Conservation (phyloP, 2,888 invertebrate genomes). For the Troilus luridus region DNA sequence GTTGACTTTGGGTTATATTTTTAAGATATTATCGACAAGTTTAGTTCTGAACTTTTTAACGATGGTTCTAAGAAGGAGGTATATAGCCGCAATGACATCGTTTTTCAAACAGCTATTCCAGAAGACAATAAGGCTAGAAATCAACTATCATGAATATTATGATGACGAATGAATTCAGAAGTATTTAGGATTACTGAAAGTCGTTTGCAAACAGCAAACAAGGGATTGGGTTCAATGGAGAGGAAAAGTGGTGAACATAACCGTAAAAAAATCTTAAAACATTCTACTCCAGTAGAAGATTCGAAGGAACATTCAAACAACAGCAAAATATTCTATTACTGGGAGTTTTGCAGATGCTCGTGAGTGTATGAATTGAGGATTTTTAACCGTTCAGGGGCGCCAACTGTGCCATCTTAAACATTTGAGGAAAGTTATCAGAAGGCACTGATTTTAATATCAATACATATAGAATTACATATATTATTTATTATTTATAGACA, state of each 20-base stretch:
- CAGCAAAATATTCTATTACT: background rate
- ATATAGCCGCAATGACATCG: background rate
- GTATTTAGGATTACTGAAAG: background rate
- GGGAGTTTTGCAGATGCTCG: background rate
- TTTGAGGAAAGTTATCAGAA: background rate
- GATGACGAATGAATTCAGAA: background rate
- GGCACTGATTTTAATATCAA: background rate
- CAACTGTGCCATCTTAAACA: background rate
- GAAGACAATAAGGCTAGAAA: background rate
- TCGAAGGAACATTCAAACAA: background rate
- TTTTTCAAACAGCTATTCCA: background rate
- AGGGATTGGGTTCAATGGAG: background rate
- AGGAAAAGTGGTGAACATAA: background rate
- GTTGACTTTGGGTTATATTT: background rate
- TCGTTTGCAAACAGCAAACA: background rate
- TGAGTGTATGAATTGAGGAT: background rate
- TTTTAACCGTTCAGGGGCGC: background rate
- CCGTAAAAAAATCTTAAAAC: background rate
- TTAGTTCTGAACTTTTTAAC: background rate
- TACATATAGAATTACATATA: background rate
- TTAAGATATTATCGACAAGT: constrained; percentile 10
- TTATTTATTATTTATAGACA: background rate
- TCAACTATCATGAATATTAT: constrained; percentile 15
- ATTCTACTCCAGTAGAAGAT: background rate
- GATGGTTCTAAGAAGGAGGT: background rate